A percentile compares a stretch with the other conserved stretches of the same genome.
Conservation (phyloP, 2,113 vertebrate species). For the Melanostigma gelatinosum region DNA sequence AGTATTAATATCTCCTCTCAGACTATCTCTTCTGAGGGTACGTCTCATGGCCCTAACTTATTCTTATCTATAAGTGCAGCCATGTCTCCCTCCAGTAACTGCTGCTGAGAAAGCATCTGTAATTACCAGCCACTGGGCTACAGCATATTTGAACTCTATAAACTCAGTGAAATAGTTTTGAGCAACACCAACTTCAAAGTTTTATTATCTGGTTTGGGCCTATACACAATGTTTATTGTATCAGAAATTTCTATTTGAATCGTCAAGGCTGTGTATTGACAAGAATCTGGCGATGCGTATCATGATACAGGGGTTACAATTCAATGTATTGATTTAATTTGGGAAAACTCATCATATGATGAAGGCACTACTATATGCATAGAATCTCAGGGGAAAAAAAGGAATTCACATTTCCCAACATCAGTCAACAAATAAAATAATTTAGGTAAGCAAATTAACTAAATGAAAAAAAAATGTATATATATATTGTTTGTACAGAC, state of each 20-base stretch:
- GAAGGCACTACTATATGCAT: background rate
- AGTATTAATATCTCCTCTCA: constrained; percentile 33
- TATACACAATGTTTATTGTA: background rate
- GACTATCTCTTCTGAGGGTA: background rate
- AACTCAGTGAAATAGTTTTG: too few relatives aligned
- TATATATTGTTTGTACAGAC: too few relatives aligned
- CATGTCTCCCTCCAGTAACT: background rate
- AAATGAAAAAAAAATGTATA: background rate
- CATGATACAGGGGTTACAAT: background rate
- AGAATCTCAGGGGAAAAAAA: background rate
- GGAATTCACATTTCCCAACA: background rate
- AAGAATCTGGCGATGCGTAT: background rate
- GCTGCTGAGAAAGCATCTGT: background rate
- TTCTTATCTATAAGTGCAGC: background rate
- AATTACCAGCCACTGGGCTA: background rate
- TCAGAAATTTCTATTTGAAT: background rate
- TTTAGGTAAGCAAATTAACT: background rate
- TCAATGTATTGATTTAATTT: background rate
- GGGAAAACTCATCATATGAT: background rate
- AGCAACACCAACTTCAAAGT: too few relatives aligned
- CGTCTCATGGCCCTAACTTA: background rate
- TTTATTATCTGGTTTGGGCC: background rate
- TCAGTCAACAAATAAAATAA: too few relatives aligned
- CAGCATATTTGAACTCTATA: background rate
- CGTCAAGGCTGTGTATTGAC: background rate